Evolutionary conservation across 2,888 invertebrate genomes (phyloP).

Genomic region (Trachelus tabidus): DNA sequence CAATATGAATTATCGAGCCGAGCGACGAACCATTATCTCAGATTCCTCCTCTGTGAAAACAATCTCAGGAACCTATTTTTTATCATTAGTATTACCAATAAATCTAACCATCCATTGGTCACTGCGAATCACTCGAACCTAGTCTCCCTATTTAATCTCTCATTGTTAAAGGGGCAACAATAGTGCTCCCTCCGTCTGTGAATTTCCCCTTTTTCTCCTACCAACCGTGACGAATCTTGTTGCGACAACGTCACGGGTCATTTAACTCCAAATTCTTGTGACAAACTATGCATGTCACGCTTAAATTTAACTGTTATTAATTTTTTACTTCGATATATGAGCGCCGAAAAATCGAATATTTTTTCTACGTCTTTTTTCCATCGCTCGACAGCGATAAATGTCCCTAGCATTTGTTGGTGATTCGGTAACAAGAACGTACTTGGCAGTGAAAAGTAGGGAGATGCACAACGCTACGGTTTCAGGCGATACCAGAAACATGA

Average conservation of each 20-base stretch:
- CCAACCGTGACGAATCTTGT: not conserved
- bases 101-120: not conserved
- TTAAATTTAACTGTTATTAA: not conserved
- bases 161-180: not conserved
- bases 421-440: not conserved
- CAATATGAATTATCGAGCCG: not conserved
- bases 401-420: not conserved
- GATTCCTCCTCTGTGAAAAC: not conserved
- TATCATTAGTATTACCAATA: not conserved
- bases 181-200: not conserved
- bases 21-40: not conserved
- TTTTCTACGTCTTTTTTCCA: not conserved
- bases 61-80: not conserved
- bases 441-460: too few species aligned
- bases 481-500: too few species aligned
- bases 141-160: not conserved
- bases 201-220: not conserved
- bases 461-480: too few species aligned
- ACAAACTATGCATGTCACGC: not conserved
- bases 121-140: not conserved
- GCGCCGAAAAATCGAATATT: not conserved
- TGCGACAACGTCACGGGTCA: not conserved
- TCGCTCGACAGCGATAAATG: not conserved
- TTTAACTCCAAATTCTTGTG: not conserved
- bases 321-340: not conserved